Conservation (phyloP, 2,797 vertebrate species). For the Falco novaeseelandiae region DNA sequence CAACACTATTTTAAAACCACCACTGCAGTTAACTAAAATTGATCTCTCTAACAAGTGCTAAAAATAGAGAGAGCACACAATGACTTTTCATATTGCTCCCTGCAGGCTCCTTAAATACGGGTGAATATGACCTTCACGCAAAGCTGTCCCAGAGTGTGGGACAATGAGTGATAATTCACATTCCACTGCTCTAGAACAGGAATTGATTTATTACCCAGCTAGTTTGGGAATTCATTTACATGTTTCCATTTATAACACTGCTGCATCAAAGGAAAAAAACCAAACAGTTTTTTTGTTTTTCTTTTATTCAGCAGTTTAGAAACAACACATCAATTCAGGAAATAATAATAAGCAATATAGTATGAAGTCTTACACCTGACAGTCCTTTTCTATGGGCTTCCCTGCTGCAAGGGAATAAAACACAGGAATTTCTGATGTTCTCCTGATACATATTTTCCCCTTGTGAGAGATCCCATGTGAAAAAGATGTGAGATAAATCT, state of each 20-base stretch:
- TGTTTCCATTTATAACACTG: conserved; percentile 62
- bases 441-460: not conserved
- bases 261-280: not conserved
- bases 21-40: conserved; percentile 79
- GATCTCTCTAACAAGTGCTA: conserved; percentile 73
- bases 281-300: not conserved
- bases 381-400: not conserved
- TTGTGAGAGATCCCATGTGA: not conserved
- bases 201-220: conserved; percentile 57
- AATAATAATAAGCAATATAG: not conserved
- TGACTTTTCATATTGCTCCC: conserved; percentile 74
- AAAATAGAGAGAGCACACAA: conserved; percentile 74
- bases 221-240: conserved; percentile 11
- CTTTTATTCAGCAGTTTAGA: conserved; percentile 43
- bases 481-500: not conserved
- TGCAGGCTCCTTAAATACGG: conserved; percentile 70
- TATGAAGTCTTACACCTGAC: not conserved
- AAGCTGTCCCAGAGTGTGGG: conserved; percentile 56
- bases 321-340: not conserved
- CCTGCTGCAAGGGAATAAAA: not conserved
- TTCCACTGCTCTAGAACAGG: conserved; percentile 54
- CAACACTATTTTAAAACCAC: conserved; percentile 72
- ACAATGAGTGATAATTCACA: conserved; percentile 68
- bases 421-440: not conserved
- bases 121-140: conserved; percentile 72